phyloP scores from a whole-genome alignment of 1,140 invertebrate species.

The Drosophila melanica region DNA sequence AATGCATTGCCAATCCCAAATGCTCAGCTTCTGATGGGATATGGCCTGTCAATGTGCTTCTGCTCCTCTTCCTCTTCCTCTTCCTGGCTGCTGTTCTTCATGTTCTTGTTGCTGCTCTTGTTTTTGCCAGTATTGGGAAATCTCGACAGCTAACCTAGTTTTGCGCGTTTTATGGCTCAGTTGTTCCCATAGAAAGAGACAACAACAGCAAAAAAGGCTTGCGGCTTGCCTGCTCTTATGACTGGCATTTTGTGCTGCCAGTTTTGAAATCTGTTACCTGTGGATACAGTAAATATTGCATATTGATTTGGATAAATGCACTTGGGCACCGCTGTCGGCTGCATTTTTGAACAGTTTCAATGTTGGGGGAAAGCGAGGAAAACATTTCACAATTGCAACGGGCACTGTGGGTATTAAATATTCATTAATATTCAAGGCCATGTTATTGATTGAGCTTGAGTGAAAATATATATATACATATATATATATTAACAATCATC shows the following conservation, averaged over 20 bases:
- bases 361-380: too few species aligned
- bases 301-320: constrained; percentile 67
- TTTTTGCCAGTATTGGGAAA: constrained; percentile 19
- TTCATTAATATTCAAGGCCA: too few species aligned
- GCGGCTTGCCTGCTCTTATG: constrained; percentile 56
- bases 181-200: constrained; percentile 9
- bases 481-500: too few species aligned
- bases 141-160: constrained; percentile 77
- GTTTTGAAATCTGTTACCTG: constrained; percentile 52
- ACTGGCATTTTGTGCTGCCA: constrained; percentile 43
- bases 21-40: constrained; percentile 28
- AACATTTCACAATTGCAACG: too few species aligned
- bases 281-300: constrained; percentile 54
- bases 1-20: constrained; percentile 50
- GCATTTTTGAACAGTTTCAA: neutral
- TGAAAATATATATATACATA: too few species aligned
- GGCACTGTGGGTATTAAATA: neutral
- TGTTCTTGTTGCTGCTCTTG: constrained; percentile 5
- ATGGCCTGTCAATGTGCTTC: constrained; percentile 22
- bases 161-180: constrained; percentile 67
- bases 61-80: neutral
- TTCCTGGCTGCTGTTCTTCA: neutral
- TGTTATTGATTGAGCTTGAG: too few species aligned
- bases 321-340: constrained; percentile 40
- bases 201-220: constrained; percentile 18